Evolutionary conservation across 2,888 invertebrate species (phyloP).

Genomic region (Myopa testacea): DNA sequence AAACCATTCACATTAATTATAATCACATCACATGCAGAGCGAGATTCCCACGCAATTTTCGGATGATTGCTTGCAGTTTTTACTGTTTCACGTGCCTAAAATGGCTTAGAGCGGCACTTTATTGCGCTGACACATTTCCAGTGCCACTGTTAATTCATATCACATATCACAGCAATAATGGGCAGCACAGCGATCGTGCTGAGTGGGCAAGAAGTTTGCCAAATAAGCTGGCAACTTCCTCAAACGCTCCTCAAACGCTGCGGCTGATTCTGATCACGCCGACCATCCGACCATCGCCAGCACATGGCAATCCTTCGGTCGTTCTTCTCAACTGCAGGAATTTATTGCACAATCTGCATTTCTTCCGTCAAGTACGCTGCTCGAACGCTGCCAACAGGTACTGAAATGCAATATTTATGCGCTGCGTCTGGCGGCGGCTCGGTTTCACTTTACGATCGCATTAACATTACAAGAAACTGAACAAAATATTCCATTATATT

Average conservation of each 20-base stretch:
- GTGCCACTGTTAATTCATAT: not conserved
- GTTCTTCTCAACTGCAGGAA: slow-evolving; percentile 9
- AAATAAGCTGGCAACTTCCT: not conserved
- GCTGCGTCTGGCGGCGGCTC: not conserved
- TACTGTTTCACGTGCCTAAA: not conserved
- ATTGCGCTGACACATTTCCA: slow-evolving; percentile 2
- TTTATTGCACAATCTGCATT: slow-evolving; percentile 17
- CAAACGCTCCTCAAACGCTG: too few species aligned
- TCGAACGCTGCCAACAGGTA: slow-evolving; percentile 5
- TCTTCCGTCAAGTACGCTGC: slow-evolving; percentile 2
- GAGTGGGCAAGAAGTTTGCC: not conserved
- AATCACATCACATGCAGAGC: too few species aligned
- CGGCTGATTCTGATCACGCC: not conserved
- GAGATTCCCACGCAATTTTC: not conserved
- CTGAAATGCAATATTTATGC: slow-evolving; percentile 30
- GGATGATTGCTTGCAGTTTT: not conserved
- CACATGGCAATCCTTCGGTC: not conserved
- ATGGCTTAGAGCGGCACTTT: not conserved
- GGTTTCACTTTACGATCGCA: slow-evolving; percentile 22
- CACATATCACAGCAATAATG: not conserved
- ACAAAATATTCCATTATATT: slow-evolving; percentile 11
- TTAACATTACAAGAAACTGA: slow-evolving; percentile 32
- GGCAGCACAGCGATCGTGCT: not conserved
- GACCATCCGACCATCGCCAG: not conserved
- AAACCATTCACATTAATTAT: too few species aligned